Evolutionary conservation across 2,888 invertebrate genomes (phyloP), one percentile per base, ranked within the genome.

Genomic region (Apoda limacodes): DNA sequence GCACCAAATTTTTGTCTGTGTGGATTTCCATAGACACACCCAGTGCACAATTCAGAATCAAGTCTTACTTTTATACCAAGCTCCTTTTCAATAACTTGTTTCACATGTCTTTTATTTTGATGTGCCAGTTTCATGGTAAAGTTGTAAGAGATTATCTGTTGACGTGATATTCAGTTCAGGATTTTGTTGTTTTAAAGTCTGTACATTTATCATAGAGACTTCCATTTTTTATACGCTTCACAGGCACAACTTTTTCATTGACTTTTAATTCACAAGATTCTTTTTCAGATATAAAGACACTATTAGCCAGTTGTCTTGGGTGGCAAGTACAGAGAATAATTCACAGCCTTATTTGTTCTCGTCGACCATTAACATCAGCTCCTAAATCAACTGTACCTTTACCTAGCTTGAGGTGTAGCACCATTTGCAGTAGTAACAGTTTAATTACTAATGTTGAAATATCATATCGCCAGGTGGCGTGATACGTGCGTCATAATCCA

Each of bases 181-280:
- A 4, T 3, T 6, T 34, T 26, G 10, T 30, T 15, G 4, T 25
- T 12, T n/a, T 22, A 2, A 10, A 13, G 7, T 13, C 25, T 34
- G 9, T 17, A 25, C 17, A 9, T 15, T 14, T 11, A 34, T 12
- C 10, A 30, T 55, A 53, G 42, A 45, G 43, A 41, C 32, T 29
- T 33, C 32, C 39, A 41, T 47, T 44, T 42, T 24, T 25, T 13
- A 9, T n/a, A 22, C 22, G 26, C 25, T 11, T 30, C 11, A 26
- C 30, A 13, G 20, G 14, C 14, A 34, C 28, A 9, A 13, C 9
- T 25, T 22, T 29, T 6, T 26, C 17, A 12, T 34, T 14, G 7
- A 25, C 19, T 13, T 21, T 29, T 13, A 33, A 3, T 9, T 9
- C 10, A 14, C 33, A 33, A 4, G 9, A 9, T 12, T n/a, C 4